Conservation (phyloP, 2,113 vertebrate species). For the Brienomyrus longianalis region DNA sequence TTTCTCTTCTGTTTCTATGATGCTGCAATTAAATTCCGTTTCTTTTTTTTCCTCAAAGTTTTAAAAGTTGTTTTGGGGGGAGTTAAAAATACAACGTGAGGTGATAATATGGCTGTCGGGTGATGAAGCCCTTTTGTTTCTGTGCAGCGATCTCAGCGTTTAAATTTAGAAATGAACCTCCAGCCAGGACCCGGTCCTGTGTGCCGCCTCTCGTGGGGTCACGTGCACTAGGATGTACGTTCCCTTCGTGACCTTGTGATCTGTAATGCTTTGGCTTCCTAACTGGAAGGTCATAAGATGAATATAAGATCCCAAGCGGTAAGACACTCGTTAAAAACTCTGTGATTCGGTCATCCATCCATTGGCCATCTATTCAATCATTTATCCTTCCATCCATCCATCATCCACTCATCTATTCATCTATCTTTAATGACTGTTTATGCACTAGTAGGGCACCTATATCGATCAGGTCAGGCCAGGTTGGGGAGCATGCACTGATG, state of each 20-base stretch:
- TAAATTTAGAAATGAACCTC: constrained; percentile 30
- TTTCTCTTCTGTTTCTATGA: not conserved
- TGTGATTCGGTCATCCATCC: not conserved
- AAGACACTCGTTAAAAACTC: not conserved
- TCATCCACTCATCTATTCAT: not conserved
- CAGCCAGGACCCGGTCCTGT: constrained; percentile 8
- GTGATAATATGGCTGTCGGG: not conserved
- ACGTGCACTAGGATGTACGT: not conserved
- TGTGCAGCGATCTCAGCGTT: constrained; percentile 19
- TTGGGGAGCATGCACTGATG: too few relatives aligned
- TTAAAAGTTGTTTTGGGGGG: not conserved
- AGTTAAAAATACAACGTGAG: constrained; percentile 15
- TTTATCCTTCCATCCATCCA: not conserved
- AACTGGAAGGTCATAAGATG: not conserved
- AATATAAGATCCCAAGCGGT: not conserved
- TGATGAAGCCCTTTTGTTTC: not conserved
- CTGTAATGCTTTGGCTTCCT: not conserved
- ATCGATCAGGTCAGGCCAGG: too few relatives aligned
- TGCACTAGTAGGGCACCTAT: not conserved
- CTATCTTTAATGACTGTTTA: not conserved
- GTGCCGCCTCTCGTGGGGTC: not conserved
- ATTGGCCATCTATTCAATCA: not conserved
- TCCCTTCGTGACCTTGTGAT: not conserved
- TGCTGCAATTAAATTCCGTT: not conserved
- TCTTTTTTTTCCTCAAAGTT: not conserved